Evolutionary conservation across 2,113 vertebrate species (phyloP).

Genomic region (Otolemur garnettii): DNA sequence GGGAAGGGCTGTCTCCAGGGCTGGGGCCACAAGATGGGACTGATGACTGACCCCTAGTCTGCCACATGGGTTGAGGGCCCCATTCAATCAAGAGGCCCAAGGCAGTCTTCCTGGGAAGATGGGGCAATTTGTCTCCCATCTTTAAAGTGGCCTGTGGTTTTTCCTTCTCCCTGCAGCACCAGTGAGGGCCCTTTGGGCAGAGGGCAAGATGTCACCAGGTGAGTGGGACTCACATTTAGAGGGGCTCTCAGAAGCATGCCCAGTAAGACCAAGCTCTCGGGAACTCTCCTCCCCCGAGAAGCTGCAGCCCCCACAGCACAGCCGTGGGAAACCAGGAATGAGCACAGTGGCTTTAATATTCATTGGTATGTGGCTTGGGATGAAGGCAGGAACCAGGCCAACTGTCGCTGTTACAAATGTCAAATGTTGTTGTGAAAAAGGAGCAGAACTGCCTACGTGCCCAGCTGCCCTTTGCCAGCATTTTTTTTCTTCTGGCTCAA

Average conservation of each 20-base stretch:
- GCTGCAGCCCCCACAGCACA: not conserved
- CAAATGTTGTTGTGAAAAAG: conserved; percentile 47
- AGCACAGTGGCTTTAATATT: conserved; percentile 44
- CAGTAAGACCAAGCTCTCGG: not conserved
- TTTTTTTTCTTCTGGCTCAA: not conserved
- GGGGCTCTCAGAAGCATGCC: not conserved
- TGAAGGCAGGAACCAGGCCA: conserved; percentile 46
- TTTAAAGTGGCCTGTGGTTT: not conserved
- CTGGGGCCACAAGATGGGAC: not conserved
- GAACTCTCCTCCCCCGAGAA: not conserved
- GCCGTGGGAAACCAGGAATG: not conserved
- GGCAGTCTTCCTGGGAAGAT: not conserved
- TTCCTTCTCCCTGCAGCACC: not conserved
- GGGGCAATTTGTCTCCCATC: no score
- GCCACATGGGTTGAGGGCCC: not conserved
- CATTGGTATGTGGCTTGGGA: conserved; percentile 50
- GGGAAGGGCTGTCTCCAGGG: not conserved
- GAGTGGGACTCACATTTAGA: not conserved
- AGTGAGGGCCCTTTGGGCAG: not conserved
- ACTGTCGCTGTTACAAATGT: conserved; percentile 56
- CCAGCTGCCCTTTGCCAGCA: conserved; percentile 51
- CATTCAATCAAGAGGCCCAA: not conserved
- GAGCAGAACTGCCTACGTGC: conserved; percentile 49
- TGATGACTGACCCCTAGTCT: not conserved
- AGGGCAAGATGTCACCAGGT: not conserved